Percentiles rank a stretch among this genome's conserved stretches.
Evolutionary conservation across 2,888 invertebrate species (phyloP).

Genomic region (Hartigia nigra): DNA sequence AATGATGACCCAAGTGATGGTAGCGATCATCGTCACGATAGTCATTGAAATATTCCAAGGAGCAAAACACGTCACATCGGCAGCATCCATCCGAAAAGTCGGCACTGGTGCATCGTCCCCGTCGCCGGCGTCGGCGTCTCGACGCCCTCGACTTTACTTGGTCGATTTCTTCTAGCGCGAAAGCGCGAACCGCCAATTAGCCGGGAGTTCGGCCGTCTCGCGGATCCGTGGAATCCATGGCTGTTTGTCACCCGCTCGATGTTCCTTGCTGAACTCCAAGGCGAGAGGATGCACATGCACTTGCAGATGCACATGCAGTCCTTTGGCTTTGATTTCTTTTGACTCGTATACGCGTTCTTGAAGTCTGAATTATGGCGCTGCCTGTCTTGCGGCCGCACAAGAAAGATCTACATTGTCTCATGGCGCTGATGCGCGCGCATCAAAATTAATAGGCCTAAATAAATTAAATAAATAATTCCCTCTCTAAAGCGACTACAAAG

Average conservation of each 20-base stretch:
- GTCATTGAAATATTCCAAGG: neutral
- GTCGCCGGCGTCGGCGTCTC: slow-evolving; percentile 14
- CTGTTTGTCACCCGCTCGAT: slow-evolving; percentile 54
- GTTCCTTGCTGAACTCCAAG: neutral
- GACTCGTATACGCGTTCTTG: slow-evolving; percentile 17
- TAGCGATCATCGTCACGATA: neutral
- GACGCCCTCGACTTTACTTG: slow-evolving; percentile 10
- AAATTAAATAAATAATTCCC: neutral
- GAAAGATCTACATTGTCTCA: neutral
- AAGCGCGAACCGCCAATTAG: slow-evolving; percentile 60
- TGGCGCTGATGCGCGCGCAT: neutral
- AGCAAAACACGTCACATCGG: neutral
- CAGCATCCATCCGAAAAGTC: neutral
- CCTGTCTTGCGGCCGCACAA: neutral
- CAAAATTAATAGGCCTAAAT: neutral
- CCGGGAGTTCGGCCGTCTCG: slow-evolving; percentile 50
- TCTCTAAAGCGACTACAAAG: neutral
- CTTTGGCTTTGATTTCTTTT: neutral
- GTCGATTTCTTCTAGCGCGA: slow-evolving; percentile 37
- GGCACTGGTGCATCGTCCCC: neutral
- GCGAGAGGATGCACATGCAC: slow-evolving; percentile 1
- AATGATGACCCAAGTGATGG: neutral
- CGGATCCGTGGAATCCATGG: slow-evolving; percentile 57
- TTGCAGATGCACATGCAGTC: neutral
- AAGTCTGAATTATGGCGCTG: slow-evolving; percentile 40